Evolutionary conservation across 2,888 invertebrate genomes (phyloP).

Genomic region (Acanthosepion pharaonis): DNA sequence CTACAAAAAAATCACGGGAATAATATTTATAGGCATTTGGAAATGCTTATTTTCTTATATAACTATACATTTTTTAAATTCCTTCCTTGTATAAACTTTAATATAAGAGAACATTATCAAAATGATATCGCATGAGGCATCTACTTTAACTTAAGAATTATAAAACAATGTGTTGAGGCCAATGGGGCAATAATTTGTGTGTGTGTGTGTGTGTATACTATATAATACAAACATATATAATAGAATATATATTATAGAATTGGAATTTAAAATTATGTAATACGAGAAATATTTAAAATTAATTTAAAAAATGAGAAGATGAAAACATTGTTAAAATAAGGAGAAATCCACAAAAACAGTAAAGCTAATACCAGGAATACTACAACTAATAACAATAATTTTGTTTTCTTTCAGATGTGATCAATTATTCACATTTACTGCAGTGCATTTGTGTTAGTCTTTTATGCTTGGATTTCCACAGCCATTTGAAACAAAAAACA

Average conservation of each 20-base stretch:
- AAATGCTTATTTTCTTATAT: too few relatives aligned
- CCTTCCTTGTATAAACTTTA: too few relatives aligned
- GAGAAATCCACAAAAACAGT: neutral
- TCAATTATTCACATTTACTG: neutral
- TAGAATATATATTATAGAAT: neutral
- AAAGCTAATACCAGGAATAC: neutral
- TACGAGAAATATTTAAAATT: neutral
- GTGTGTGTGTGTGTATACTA: too few relatives aligned
- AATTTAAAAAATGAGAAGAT: neutral
- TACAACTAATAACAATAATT: neutral
- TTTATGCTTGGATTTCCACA: neutral
- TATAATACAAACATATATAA: too few relatives aligned
- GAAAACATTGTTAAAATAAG: neutral
- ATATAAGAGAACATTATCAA: too few relatives aligned
- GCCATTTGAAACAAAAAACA: neutral
- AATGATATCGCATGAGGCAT: too few relatives aligned
- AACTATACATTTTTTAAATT: too few relatives aligned
- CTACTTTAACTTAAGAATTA: too few relatives aligned
- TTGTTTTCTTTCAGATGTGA: slow-evolving; percentile 33
- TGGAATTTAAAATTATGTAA: neutral
- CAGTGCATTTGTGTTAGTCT: neutral
- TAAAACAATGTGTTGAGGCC: too few relatives aligned
- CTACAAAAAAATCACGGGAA: neutral
- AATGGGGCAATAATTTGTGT: too few relatives aligned
- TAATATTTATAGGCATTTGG: too few relatives aligned